Percentiles rank a stretch among this genome's conserved stretches.
These are phyloP conservation scores for Hozukius guyotensis DNA, from an alignment of 2,797 vertebrate genomes.

Conservation along the genomic window DNA sequence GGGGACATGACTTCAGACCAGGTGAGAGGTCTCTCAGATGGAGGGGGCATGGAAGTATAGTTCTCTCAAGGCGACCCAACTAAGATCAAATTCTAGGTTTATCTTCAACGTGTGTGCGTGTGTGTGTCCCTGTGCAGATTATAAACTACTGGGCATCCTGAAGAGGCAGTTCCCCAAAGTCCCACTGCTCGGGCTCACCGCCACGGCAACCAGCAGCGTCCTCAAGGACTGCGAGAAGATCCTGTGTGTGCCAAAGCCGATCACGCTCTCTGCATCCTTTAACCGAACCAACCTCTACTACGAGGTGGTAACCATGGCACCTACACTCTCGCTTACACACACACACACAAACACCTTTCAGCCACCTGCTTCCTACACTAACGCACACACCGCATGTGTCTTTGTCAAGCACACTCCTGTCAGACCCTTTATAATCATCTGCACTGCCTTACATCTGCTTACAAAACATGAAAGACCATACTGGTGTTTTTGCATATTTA, in stretches of 20 bases:
- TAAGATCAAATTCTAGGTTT: not conserved
- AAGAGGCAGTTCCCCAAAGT: conserved; percentile 94
- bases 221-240: conserved; percentile 94
- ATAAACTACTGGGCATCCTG: conserved; percentile 96
- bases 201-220: conserved; percentile 93
- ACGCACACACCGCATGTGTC: not conserved
- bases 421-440: not conserved
- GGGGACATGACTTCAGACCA: conserved; percentile 98
- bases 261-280: conserved; percentile 93
- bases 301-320: conserved; percentile 82
- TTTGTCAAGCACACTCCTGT: not conserved
- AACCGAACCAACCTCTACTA: conserved; percentile 96
- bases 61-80: not conserved
- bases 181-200: conserved; percentile 92
- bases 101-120: not conserved
- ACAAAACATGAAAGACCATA: not conserved
- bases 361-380: not conserved
- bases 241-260: conserved; percentile 86
- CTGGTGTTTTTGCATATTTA: too few relatives aligned
- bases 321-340: not conserved
- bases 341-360: not conserved
- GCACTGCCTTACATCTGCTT: not conserved
- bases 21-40: conserved; percentile 72
- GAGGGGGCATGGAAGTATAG: not conserved
- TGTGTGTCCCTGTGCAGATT: conserved; percentile 82